Base-by-base conservation (phyloP, 2,113 vertebrate species). In the Hippocampus guttulatus region DNA sequence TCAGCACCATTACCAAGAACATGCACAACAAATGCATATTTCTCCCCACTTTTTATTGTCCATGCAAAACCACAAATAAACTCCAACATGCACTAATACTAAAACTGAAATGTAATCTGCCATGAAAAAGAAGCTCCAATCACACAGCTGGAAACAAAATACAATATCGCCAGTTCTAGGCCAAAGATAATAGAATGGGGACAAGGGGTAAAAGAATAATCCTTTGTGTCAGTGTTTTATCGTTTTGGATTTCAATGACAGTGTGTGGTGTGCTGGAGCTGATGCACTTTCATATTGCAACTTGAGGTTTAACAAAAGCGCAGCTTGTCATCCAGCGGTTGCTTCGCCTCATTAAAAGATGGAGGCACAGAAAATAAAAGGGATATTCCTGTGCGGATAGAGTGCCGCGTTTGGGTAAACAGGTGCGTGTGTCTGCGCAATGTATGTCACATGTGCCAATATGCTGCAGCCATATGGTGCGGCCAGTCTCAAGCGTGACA, bases 101-200 rank as follows among this genome's bases (percentile, higher is more conserved):
- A 88, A 23, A n/a, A 86, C 85, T 81, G 60, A 38, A 83, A 74
- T 81, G 68, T 77, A 79, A 82, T 81, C 70, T 73, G 75, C 69
- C 49, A 61, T 74, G 77, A 76, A 83, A 74, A 85, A 73, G 73
- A 78, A 81, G 76, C 74, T 74, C 80, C 64, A 65, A 73, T 80
- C 72, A 77, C 47, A 72, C 60, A 82, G 81, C 71, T 49, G 40
- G 21, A 41, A 58, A 54, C 60, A 64, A 66, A 79, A 58, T 30
- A 81, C 71, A 76, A 77, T 64, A 54, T 80, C 68, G 64, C 69
- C 57, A 68, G 67, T 76, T 77, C 40, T 78, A 51, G 72, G 40
- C 43, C 54, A 45, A 43, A 58, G 64, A 72, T 81, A 83, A 86
- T 67, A 76, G 78, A 81, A 78, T 75, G 33, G 49, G 67, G 62